Conservation (phyloP, 2,888 invertebrate species). For the Drosophila sordidapex region DNA sequence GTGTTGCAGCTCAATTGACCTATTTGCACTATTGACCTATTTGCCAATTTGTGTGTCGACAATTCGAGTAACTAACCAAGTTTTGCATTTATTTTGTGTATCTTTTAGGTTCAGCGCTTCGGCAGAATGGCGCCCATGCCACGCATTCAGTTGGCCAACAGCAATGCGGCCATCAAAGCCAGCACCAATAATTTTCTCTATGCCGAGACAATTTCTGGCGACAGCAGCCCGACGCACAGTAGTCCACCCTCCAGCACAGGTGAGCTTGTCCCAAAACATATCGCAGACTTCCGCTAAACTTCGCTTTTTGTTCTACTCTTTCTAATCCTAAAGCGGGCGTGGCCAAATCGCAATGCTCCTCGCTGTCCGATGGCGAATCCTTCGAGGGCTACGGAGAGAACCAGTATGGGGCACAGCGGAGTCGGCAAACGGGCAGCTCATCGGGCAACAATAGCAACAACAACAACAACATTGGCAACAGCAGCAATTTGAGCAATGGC, state of each 20-base stretch:
- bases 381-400: slow-evolving; percentile 92
- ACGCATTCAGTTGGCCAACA: slow-evolving; percentile 66
- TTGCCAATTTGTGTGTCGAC: slow-evolving; percentile 23
- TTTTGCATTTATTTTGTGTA: slow-evolving; percentile 17
- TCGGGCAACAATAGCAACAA: slow-evolving; percentile 33
- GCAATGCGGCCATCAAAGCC: slow-evolving; percentile 59
- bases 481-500: slow-evolving; percentile 14
- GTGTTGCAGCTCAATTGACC: slow-evolving; percentile 37
- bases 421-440: slow-evolving; percentile 28
- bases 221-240: slow-evolving; percentile 84
- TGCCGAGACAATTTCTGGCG: slow-evolving; percentile 81
- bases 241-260: slow-evolving; percentile 85
- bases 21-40: slow-evolving; percentile 64
- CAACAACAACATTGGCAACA: slow-evolving; percentile 32
- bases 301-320: background rate
- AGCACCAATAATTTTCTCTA: slow-evolving; percentile 68
- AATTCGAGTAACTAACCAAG: slow-evolving; percentile 18
- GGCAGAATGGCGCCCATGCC: slow-evolving; percentile 83
- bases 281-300: slow-evolving; percentile 5
- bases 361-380: slow-evolving; percentile 91
- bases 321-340: slow-evolving; percentile 67
- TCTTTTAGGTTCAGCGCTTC: slow-evolving; percentile 19
- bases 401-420: slow-evolving; percentile 73
- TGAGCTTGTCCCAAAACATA: slow-evolving; percentile 39
- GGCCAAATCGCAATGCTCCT: slow-evolving; percentile 85